These are phyloP conservation scores for Philypnodon macrostomus DNA, from an alignment of 2,797 vertebrate genomes.

Conservation along the genomic window DNA sequence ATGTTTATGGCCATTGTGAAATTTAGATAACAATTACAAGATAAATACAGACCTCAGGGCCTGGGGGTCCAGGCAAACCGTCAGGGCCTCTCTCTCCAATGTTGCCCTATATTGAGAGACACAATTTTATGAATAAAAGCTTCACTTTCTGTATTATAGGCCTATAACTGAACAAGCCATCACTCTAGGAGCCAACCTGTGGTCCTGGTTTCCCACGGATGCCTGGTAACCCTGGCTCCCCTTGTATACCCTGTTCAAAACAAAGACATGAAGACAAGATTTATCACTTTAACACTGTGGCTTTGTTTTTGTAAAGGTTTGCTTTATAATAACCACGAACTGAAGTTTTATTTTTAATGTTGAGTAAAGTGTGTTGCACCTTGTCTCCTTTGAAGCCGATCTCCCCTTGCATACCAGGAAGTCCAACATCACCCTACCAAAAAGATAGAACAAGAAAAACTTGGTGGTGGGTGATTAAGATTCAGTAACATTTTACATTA, in stretches of 20 bases:
- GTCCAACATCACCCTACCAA: constrained; percentile 88
- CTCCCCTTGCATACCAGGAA: constrained; percentile 91
- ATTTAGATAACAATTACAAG: not conserved
- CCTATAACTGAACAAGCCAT: not conserved
- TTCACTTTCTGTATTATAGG: not conserved
- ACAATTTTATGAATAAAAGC: constrained; percentile 2
- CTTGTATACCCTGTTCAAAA: constrained; percentile 86
- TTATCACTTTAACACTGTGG: too few relatives aligned
- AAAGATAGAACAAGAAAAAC: constrained; percentile 25
- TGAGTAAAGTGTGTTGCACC: constrained; percentile 71
- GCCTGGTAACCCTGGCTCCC: constrained; percentile 85
- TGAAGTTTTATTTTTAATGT: too few relatives aligned
- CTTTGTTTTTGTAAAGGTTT: too few relatives aligned
- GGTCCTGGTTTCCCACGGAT: constrained; percentile 86
- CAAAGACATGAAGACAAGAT: constrained; percentile 33
- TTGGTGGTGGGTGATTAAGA: constrained; percentile 21
- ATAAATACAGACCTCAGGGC: constrained; percentile 84
- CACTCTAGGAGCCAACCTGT: constrained; percentile 76
- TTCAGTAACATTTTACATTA: constrained; percentile 20
- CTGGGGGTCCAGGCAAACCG: constrained; percentile 85
- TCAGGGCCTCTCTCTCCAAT: constrained; percentile 87
- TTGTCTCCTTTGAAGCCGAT: constrained; percentile 93
- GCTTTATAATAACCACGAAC: too few relatives aligned
- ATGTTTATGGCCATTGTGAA: not conserved
- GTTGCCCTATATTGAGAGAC: constrained; percentile 79